Conservation (phyloP, 2,797 vertebrate genomes). For the Numenius phaeopus region DNA sequence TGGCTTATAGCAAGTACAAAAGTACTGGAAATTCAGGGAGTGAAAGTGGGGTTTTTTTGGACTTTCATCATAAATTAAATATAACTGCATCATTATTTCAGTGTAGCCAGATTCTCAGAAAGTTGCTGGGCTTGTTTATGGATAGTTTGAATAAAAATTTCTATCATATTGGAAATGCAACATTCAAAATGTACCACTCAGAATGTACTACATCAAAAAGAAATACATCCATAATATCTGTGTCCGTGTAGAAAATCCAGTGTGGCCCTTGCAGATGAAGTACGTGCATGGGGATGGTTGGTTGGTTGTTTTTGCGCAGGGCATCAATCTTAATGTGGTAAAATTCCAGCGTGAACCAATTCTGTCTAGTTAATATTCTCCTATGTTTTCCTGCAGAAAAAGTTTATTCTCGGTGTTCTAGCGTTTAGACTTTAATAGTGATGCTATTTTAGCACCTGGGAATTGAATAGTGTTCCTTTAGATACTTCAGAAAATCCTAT, state of each 20-base stretch:
- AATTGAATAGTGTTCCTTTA: neutral
- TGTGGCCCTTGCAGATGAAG: neutral
- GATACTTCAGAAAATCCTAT: neutral
- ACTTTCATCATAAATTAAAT: neutral
- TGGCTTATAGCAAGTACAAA: neutral
- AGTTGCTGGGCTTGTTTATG: neutral
- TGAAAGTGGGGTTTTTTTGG: neutral
- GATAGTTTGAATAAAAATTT: neutral
- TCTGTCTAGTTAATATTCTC: constrained; percentile 33
- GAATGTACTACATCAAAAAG: neutral
- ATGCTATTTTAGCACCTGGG: constrained; percentile 39
- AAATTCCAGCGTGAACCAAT: constrained; percentile 23
- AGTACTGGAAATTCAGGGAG: neutral
- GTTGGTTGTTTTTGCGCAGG: neutral
- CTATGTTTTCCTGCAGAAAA: neutral
- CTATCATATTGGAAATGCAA: neutral
- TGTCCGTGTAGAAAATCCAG: neutral
- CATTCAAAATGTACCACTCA: neutral
- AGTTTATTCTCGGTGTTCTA: neutral
- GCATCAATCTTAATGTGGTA: neutral
- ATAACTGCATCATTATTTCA: neutral
- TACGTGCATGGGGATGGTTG: rapidly evolving
- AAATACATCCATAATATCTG: neutral
- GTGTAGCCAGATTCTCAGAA: neutral
- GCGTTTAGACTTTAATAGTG: neutral